phyloP scores from a whole-genome alignment of 2,888 invertebrate species.

The Stenurella melanura region DNA sequence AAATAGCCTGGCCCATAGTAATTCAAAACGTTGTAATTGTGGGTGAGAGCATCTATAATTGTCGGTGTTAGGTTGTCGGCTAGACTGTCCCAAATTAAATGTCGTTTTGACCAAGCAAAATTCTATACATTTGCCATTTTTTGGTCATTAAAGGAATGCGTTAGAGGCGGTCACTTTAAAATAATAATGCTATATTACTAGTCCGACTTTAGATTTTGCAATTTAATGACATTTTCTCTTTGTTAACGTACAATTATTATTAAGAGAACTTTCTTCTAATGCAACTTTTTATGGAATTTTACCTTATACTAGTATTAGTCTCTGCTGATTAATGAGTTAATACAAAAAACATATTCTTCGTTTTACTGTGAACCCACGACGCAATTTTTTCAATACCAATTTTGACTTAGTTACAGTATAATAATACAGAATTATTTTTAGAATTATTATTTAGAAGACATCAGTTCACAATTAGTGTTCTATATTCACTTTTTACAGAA shows the following conservation, averaged over 20 bases:
- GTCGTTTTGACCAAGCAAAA: slow-evolving; percentile 39
- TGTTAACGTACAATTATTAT: slow-evolving; percentile 24
- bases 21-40: slow-evolving; percentile 47
- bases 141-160: slow-evolving; percentile 39
- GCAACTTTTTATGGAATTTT: not conserved
- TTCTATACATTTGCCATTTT: slow-evolving; percentile 39
- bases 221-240: slow-evolving; percentile 31
- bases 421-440: too few species aligned
- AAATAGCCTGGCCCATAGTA: slow-evolving; percentile 21
- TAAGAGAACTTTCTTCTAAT: not conserved
- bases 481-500: too few species aligned
- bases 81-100: slow-evolving; percentile 47
- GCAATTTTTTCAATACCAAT: too few species aligned
- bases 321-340: not conserved
- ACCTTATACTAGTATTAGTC: not conserved
- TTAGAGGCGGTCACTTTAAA: slow-evolving; percentile 36
- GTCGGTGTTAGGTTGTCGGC: slow-evolving; percentile 42
- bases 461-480: too few species aligned
- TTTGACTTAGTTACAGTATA: too few species aligned
- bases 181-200: slow-evolving; percentile 30
- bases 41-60: slow-evolving; percentile 52
- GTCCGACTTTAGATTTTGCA: not conserved
- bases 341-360: not conserved
- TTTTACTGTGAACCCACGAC: too few species aligned
- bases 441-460: too few species aligned